Percentiles rank a stretch among this genome's conserved stretches.
Conservation (phyloP, 2,888 invertebrate genomes). For the Cyclophora punctaria region DNA sequence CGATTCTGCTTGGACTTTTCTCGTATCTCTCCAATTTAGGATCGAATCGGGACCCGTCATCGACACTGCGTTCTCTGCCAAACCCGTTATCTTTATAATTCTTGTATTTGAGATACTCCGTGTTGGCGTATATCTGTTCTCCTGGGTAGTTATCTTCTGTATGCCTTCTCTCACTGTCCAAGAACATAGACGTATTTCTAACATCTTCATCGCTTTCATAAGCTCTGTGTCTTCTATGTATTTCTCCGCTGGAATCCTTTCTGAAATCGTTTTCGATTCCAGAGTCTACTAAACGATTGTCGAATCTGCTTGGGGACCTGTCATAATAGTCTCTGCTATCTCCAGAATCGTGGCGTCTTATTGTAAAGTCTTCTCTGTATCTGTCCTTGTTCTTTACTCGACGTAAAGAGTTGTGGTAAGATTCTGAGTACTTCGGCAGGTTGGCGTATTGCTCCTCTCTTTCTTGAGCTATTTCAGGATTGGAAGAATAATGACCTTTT, state of each 20-base stretch:
- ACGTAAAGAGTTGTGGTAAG: constrained; percentile 77
- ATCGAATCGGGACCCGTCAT: constrained; percentile 80
- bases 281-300: constrained; percentile 81
- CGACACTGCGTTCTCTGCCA: constrained; percentile 73
- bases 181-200: constrained; percentile 74
- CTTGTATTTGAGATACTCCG: constrained; percentile 55
- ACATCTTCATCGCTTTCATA: constrained; percentile 83
- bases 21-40: constrained; percentile 77
- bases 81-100: constrained; percentile 47
- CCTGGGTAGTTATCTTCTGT: constrained; percentile 78
- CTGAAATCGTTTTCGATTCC: constrained; percentile 88
- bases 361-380: constrained; percentile 46
- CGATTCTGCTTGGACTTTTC: constrained; percentile 63
- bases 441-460: constrained; percentile 67
- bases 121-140: constrained; percentile 64
- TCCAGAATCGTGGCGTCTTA: constrained; percentile 63
- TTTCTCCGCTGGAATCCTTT: constrained; percentile 79
- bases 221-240: constrained; percentile 50
- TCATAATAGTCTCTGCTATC: constrained; percentile 69
- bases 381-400: constrained; percentile 73
- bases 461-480: constrained; percentile 76
- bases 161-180: constrained; percentile 83
- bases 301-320: constrained; percentile 59
- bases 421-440: constrained; percentile 57
- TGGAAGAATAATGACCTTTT: constrained; percentile 75